Evolutionary conservation across 2,888 invertebrate genomes (phyloP), one percentile per base, ranked within the genome.

Genomic region (Cremastobaeus sp.): DNA sequence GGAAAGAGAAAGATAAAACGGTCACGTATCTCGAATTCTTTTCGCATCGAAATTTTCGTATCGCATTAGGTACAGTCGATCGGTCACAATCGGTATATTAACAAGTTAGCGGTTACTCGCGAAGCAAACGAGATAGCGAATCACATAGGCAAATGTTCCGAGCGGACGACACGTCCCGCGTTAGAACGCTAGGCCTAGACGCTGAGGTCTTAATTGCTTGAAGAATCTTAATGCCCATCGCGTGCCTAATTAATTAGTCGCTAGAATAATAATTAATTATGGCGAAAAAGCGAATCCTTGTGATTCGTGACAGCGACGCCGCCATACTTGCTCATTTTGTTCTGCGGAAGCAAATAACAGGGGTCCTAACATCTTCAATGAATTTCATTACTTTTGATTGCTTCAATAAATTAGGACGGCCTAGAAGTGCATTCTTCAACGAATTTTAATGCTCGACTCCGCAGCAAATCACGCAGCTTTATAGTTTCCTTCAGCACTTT

Each of bases 171-270:
- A 78, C 80, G 79, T 78, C 71, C 47, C 76, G 79, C 79, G 82
- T 81, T 75, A 76, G 74, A 68, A 74, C 68, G 55, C 68, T 72
- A 30, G 54, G 77, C 60, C 74, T 77, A 75, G 79, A 80, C 77
- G 72, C 82, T 81, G 80, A 82, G 73, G 76, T 83, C 85, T 85
- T 84, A 85, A 86, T 86, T 86, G 85, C 82, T 81, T 69, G 50
- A 54, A 74, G 79, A 77, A 79, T 80, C 78, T 78, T 76, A 76
- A 78, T 77, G 79, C 74, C 74, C 80, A 81, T 82, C 84, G 81
- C 77, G 79, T 79, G 85, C 83, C 84, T 86, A 86, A 85, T 86
- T 86, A 86, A 86, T 86, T 83, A 84, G 81, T 77, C 76, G 76
- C 41, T 76, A 78, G 80, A 78, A 81, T 81, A 83, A 82, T 84